These are phyloP conservation scores for Galago senegalensis DNA, from an alignment of 2,797 vertebrate genomes.

Conservation along the genomic window DNA sequence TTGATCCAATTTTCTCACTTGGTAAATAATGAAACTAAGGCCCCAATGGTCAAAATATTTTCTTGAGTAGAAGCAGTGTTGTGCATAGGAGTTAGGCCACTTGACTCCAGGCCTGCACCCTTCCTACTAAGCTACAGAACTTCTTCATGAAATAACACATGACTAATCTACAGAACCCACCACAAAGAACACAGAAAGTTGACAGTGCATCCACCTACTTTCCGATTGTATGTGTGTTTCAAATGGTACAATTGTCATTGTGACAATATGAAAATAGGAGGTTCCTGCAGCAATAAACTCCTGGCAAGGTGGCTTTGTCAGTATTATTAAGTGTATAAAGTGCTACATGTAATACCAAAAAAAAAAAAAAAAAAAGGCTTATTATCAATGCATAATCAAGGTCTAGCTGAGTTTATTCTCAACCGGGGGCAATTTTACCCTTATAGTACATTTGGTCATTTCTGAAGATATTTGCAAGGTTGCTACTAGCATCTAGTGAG, in stretches of 20 bases:
- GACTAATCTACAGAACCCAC: background rate
- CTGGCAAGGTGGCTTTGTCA: background rate
- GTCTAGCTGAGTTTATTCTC: background rate
- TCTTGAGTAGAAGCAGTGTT: background rate
- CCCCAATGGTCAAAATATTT: background rate
- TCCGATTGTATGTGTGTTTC: background rate
- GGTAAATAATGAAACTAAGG: background rate
- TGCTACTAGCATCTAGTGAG: background rate
- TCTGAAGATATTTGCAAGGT: background rate
- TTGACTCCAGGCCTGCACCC: background rate
- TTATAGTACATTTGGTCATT: background rate
- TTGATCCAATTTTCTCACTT: constrained; percentile 12
- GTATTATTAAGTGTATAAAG: background rate
- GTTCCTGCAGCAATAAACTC: background rate
- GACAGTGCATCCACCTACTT: background rate
- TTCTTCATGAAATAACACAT: background rate
- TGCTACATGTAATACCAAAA: background rate
- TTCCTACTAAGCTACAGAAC: background rate
- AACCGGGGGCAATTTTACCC: background rate
- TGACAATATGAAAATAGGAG: background rate
- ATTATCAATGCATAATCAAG: background rate
- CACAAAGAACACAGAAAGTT: background rate
- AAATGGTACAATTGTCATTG: background rate
- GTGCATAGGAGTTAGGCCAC: background rate
- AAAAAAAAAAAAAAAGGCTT: background rate